Evolutionary conservation across 2,797 vertebrate species (phyloP).

Genomic region (Pangasius krempfi): DNA sequence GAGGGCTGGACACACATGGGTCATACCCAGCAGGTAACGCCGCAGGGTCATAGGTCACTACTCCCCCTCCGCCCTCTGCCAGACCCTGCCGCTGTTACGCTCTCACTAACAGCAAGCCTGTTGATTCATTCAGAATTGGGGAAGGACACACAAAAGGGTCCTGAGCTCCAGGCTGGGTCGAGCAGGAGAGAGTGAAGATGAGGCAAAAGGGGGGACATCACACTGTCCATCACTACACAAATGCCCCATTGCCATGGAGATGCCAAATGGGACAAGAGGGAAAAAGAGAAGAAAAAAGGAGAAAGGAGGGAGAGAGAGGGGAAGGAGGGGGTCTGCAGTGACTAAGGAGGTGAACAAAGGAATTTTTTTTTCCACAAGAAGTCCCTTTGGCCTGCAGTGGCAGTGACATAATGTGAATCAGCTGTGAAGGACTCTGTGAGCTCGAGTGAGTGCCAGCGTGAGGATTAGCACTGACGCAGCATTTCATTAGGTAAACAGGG

Average conservation of each 20-base stretch:
- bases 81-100: slow-evolving; percentile 29
- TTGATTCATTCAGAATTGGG: slow-evolving; percentile 58
- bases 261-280: slow-evolving; percentile 45
- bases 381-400: slow-evolving; percentile 36
- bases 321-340: neutral
- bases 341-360: slow-evolving; percentile 42
- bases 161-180: neutral
- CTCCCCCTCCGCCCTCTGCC: slow-evolving; percentile 45
- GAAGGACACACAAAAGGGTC: slow-evolving; percentile 46
- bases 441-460: slow-evolving; percentile 45
- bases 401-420: slow-evolving; percentile 56
- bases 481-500: slow-evolving; percentile 53
- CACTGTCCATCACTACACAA: slow-evolving; percentile 51
- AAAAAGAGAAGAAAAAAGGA: neutral
- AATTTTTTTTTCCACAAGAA: slow-evolving; percentile 14
- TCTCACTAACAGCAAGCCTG: slow-evolving; percentile 52
- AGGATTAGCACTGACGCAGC: slow-evolving; percentile 54
- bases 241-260: slow-evolving; percentile 52
- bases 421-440: slow-evolving; percentile 51
- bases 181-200: slow-evolving; percentile 36
- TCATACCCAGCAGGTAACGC: slow-evolving; percentile 62
- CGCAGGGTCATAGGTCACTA: slow-evolving; percentile 55
- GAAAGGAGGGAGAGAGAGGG: neutral
- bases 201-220: slow-evolving; percentile 38
- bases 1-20: slow-evolving; percentile 52